phyloP scores from a whole-genome alignment of 2,797 vertebrate species.

The Craterocephalus amniculus region DNA sequence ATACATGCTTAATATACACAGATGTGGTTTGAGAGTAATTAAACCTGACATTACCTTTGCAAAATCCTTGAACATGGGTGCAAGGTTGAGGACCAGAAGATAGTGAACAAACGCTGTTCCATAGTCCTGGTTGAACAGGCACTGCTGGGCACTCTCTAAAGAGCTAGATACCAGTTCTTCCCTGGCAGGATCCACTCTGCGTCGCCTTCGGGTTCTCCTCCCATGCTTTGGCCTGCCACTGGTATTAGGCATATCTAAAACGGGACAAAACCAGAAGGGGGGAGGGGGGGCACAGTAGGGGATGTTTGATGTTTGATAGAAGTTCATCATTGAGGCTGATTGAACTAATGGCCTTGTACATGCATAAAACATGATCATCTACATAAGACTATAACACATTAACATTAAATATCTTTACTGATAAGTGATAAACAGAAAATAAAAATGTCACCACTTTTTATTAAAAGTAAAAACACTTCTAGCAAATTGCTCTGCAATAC shows the following conservation, averaged over 20 bases:
- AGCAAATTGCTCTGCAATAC: neutral
- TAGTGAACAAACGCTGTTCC: conserved; percentile 97
- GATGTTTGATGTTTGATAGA: too few relatives aligned
- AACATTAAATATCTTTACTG: neutral
- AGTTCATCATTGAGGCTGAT: neutral
- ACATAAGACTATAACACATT: neutral
- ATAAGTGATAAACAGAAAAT: neutral
- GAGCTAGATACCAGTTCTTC: conserved; percentile 90
- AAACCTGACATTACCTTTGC: conserved; percentile 82
- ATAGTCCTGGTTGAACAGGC: conserved; percentile 90
- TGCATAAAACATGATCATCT: neutral
- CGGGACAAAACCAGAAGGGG: too few relatives aligned
- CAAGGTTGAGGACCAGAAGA: conserved; percentile 93
- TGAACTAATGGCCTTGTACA: neutral
- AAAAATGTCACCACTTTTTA: neutral
- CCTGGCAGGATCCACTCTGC: conserved; percentile 83
- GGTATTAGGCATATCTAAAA: conserved; percentile 84
- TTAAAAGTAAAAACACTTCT: neutral
- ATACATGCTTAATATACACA: neutral
- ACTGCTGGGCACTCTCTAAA: conserved; percentile 93
- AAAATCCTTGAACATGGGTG: conserved; percentile 88
- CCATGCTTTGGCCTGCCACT: conserved; percentile 73
- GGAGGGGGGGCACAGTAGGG: too few relatives aligned
- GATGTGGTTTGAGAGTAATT: neutral
- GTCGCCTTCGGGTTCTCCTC: conserved; percentile 71